These are phyloP conservation scores for Eupithecia abbreviata DNA, from an alignment of 2,888 invertebrate genomes.

Conservation along the genomic window DNA sequence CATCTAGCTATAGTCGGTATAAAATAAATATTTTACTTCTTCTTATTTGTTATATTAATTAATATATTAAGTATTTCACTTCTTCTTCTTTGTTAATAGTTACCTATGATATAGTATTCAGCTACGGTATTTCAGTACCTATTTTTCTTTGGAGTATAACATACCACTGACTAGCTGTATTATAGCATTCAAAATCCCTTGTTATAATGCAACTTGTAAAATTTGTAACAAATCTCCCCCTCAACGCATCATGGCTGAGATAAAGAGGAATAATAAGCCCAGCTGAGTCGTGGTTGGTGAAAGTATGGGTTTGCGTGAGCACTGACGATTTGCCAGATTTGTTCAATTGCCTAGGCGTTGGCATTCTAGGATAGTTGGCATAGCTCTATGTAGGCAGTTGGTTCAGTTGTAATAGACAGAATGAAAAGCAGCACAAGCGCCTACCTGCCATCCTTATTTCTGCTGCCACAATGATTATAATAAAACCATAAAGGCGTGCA, in stretches of 20 bases:
- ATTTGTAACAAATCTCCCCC: not conserved
- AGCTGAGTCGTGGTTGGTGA: conserved; percentile 45
- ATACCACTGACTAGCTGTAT: no score
- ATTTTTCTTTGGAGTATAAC: not conserved
- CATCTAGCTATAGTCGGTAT: no score
- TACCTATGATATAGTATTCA: not conserved
- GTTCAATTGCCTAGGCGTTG: conserved; percentile 48
- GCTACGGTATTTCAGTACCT: not conserved
- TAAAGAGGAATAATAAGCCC: not conserved
- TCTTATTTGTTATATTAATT: no score
- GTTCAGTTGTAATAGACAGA: not conserved
- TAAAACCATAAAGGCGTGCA: not conserved
- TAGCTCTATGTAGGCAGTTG: not conserved
- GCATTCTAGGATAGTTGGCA: conserved; percentile 24
- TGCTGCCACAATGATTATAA: not conserved
- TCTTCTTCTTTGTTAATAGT: no score
- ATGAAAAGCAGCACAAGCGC: no score
- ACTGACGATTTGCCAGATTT: conserved; percentile 57
- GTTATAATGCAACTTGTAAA: not conserved
- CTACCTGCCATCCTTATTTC: not conserved
- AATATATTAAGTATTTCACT: no score
- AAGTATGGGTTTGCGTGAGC: conserved; percentile 56
- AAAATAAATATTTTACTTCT: no score
- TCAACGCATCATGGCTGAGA: not conserved
- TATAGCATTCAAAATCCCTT: not conserved